Evolutionary conservation across 23 tunicate species (phyloP).

Genomic region (Trididemnum miniatum): DNA sequence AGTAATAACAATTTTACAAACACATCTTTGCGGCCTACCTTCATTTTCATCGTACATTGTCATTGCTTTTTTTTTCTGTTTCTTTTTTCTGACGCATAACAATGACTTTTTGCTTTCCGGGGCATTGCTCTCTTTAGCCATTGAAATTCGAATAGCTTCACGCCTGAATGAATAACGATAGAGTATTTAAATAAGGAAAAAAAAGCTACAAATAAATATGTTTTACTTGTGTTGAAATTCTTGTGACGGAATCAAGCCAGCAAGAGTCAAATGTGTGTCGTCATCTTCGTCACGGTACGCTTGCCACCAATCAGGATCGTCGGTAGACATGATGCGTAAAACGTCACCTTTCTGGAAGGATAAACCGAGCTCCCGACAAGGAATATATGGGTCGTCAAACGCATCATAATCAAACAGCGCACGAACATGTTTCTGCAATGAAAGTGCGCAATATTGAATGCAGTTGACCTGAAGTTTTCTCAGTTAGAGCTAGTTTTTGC

Average conservation of each 20-base stretch:
- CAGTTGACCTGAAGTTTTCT: no score
- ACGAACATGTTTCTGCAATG: constrained; percentile 89
- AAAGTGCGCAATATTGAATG: no score
- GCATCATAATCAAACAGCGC: constrained; percentile 93
- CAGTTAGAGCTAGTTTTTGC: no score
- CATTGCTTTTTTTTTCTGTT: constrained; percentile 38
- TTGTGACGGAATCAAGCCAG: constrained; percentile 87
- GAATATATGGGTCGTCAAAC: constrained; percentile 86
- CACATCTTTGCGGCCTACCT: constrained; percentile 33
- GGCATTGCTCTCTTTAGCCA: constrained; percentile 52
- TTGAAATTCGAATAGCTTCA: constrained; percentile 65
- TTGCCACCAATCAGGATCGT: constrained; percentile 97
- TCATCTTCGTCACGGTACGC: constrained; percentile 95
- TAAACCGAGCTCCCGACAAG: constrained; percentile 92
- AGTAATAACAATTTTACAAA: no score
- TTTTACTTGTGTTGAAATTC: constrained; percentile 75
- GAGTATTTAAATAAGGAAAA: no score
- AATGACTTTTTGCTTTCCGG: constrained; percentile 73
- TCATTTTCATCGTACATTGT: constrained; percentile 35
- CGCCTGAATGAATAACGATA: constrained; percentile 42
- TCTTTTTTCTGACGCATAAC: constrained; percentile 58
- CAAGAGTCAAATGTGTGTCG: constrained; percentile 84
- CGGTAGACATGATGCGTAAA: constrained; percentile 78
- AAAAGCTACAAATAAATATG: not conserved
- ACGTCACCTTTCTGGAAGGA: constrained; percentile 94